These are phyloP conservation scores for Equus przewalskii DNA, from an alignment of 2,113 vertebrate genomes.

Conservation along the genomic window DNA sequence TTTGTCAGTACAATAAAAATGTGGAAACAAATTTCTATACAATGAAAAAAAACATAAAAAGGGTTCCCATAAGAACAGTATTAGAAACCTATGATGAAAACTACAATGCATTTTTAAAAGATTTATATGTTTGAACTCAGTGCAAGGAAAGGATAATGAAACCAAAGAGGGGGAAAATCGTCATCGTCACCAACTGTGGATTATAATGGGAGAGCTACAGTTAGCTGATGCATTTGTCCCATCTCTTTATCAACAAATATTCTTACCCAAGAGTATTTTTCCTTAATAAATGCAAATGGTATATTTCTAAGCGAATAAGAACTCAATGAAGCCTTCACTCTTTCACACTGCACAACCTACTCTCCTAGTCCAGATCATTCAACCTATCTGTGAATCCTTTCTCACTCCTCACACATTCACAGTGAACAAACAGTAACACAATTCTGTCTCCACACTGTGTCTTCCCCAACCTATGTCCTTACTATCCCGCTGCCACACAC, in stretches of 20 bases:
- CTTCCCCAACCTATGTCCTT: neutral
- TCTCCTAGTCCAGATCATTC: constrained; percentile 1
- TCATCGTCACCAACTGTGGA: neutral
- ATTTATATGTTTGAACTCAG: constrained; percentile 38
- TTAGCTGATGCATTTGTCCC: neutral
- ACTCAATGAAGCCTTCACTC: neutral
- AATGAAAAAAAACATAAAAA: neutral
- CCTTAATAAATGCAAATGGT: constrained; percentile 20
- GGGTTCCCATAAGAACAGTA: neutral
- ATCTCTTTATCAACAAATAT: neutral
- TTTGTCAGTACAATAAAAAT: constrained; percentile 39
- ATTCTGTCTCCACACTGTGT: neutral
- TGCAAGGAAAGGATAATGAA: constrained; percentile 4
- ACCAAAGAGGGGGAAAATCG: neutral
- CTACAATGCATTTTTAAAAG: constrained; percentile 15
- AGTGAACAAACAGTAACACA: neutral
- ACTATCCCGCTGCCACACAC: neutral
- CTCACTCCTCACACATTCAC: neutral
- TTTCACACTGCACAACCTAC: neutral
- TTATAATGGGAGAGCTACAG: neutral
- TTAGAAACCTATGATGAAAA: constrained; percentile 47
- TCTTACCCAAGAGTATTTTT: neutral
- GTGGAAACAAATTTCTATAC: neutral
- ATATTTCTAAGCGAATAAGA: constrained; percentile 30
- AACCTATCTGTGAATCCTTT: neutral